A percentile compares a stretch with the other conserved stretches of the same genome.
These are phyloP conservation scores for Coelinius sp. DNA, from an alignment of 2,888 invertebrate species.

Conservation along the genomic window DNA sequence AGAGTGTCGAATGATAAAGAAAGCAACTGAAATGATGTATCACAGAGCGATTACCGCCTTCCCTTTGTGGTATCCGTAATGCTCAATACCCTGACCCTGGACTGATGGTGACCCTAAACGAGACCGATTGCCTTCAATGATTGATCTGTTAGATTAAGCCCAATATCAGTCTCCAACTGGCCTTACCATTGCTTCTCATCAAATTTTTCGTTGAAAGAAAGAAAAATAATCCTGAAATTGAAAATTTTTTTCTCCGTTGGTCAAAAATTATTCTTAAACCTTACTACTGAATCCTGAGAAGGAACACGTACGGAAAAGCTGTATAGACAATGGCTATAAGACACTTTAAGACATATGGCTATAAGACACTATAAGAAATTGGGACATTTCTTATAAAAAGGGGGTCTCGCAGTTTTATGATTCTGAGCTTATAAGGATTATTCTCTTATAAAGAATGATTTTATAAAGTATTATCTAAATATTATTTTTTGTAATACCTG, in stretches of 20 bases:
- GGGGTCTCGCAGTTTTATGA: too few species aligned
- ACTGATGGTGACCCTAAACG: slow-evolving; percentile 29
- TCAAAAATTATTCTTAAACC: too few species aligned
- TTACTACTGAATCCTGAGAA: too few species aligned
- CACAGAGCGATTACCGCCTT: slow-evolving; percentile 42
- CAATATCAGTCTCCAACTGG: slow-evolving; percentile 4
- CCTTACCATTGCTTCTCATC: not conserved
- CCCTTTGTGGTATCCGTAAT: slow-evolving; percentile 43
- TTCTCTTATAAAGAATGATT: too few species aligned
- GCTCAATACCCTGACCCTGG: slow-evolving; percentile 16
- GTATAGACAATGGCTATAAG: too few species aligned
- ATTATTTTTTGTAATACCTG: too few species aligned
- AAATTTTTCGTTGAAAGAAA: not conserved
- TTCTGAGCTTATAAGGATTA: too few species aligned
- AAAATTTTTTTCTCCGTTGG: not conserved
- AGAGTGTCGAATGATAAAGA: slow-evolving; percentile 9
- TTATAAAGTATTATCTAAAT: too few species aligned
- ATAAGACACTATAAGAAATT: too few species aligned
- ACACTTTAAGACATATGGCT: too few species aligned
- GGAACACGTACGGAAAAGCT: too few species aligned
- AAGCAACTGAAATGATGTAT: slow-evolving; percentile 40
- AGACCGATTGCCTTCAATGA: slow-evolving; percentile 49
- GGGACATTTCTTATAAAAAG: too few species aligned
- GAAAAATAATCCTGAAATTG: not conserved
- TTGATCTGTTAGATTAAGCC: slow-evolving; percentile 62